These are phyloP conservation scores for Rhinichthys klamathensis DNA, from an alignment of 2,113 vertebrate species.

Conservation along the genomic window DNA sequence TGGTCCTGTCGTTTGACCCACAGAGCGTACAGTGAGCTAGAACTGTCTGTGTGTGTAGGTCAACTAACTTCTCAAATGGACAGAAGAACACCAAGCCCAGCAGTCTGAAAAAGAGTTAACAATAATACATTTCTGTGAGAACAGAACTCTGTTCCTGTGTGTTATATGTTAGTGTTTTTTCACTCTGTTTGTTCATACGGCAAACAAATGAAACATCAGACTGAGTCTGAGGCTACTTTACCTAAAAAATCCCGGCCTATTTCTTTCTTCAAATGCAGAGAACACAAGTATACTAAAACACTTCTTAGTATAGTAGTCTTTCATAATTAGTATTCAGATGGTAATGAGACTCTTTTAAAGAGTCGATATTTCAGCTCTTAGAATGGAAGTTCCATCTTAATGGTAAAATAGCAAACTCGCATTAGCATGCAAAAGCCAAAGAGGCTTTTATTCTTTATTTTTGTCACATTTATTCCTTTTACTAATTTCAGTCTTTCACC, in stretches of 20 bases:
- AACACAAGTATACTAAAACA: neutral
- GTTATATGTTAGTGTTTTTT: neutral
- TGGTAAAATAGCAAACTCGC: too few relatives aligned
- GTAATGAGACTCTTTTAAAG: neutral
- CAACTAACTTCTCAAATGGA: neutral
- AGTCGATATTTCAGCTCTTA: neutral
- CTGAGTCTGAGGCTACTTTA: neutral
- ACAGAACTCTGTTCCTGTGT: neutral
- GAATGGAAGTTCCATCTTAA: too few relatives aligned
- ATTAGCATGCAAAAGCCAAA: too few relatives aligned
- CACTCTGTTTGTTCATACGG: constrained; percentile 8
- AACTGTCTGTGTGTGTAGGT: neutral
- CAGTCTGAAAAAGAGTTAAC: neutral
- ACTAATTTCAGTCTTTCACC: too few relatives aligned
- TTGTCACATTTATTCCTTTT: too few relatives aligned
- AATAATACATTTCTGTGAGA: neutral
- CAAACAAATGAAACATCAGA: neutral
- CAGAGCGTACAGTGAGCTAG: neutral
- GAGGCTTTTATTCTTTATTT: too few relatives aligned
- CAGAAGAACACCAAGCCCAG: neutral
- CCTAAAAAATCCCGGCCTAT: neutral
- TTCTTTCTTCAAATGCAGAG: neutral
- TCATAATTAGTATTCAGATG: neutral
- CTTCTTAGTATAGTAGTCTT: neutral
- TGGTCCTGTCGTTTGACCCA: constrained; percentile 1